Evolutionary conservation across 1,140 invertebrate genomes (phyloP).

Genomic region (Stegodyphus dumicola): DNA sequence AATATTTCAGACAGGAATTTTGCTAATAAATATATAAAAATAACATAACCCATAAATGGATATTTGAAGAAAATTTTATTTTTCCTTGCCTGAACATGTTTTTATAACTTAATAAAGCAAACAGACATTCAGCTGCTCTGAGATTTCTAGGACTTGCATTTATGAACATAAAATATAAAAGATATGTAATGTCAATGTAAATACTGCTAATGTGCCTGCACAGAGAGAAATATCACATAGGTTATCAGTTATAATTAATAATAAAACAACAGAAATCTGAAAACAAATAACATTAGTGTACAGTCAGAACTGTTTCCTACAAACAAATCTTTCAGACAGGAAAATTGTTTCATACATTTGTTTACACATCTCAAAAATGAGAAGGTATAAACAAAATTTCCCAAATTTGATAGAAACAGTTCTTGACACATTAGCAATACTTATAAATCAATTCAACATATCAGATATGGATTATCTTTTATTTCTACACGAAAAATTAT

Average conservation of each 20-base stretch:
- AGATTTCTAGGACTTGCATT: constrained; percentile 6
- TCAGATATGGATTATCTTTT: not conserved
- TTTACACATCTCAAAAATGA: not conserved
- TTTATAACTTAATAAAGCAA: constrained; percentile 8
- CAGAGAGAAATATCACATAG: constrained; percentile 29
- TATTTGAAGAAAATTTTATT: not conserved
- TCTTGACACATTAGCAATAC: constrained; percentile 27
- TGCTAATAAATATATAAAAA: no score
- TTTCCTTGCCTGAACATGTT: not conserved
- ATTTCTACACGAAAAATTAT: not conserved
- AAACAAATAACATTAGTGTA: constrained; percentile 20
- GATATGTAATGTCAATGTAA: not conserved
- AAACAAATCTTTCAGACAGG: constrained; percentile 7
- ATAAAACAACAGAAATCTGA: constrained; percentile 12
- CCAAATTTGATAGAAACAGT: constrained; percentile 15
- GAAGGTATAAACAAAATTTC: constrained; percentile 5
- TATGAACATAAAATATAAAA: not conserved
- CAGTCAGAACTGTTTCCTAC: constrained; percentile 27
- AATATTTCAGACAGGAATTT: no score
- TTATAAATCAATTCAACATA: not conserved
- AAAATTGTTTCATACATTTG: constrained; percentile 6
- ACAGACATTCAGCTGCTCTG: constrained; percentile 33
- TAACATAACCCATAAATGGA: no score
- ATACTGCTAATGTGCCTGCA: constrained; percentile 23
- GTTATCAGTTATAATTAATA: not conserved